A percentile compares a stretch with the other conserved stretches of the same genome.
phyloP scores from a whole-genome alignment of 2,888 invertebrate genomes.

The Andricus curvator region DNA sequence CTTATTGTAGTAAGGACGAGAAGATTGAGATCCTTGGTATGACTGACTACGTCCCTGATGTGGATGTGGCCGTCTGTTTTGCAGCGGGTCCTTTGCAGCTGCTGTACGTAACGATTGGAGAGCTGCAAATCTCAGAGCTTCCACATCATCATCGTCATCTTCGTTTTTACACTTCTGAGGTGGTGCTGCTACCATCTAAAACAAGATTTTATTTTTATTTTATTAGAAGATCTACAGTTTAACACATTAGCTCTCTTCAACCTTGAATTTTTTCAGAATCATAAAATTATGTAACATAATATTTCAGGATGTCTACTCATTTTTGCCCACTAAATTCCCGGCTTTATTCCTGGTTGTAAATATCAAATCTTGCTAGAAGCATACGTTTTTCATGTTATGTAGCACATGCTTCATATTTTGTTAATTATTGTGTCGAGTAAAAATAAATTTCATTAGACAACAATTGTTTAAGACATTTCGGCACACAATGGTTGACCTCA shows the following conservation, averaged over 20 bases:
- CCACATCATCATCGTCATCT: conserved; percentile 32
- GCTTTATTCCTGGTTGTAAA: too few relatives aligned
- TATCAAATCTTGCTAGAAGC: too few relatives aligned
- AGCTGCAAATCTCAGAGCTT: conserved; percentile 35
- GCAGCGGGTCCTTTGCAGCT: not conserved
- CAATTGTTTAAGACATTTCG: too few relatives aligned
- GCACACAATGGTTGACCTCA: too few relatives aligned
- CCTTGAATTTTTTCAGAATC: too few relatives aligned
- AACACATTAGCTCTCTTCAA: not conserved
- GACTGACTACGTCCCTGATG: conserved; percentile 6
- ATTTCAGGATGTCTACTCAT: too few relatives aligned
- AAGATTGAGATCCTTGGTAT: conserved; percentile 21
- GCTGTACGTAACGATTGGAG: conserved; percentile 19
- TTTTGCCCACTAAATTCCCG: too few relatives aligned
- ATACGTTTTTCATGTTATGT: too few relatives aligned
- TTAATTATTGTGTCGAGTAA: too few relatives aligned
- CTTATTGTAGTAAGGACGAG: conserved; percentile 30
- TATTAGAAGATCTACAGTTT: not conserved
- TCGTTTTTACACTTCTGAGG: conserved; percentile 31
- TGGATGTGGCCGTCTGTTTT: not conserved
- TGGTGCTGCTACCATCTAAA: conserved; percentile 12
- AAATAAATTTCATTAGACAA: too few relatives aligned
- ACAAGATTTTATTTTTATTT: not conserved
- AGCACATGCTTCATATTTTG: too few relatives aligned
- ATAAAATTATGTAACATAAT: too few relatives aligned